Evolutionary conservation across 2,797 vertebrate genomes (phyloP).

Genomic region (Sibirionetta formosa): DNA sequence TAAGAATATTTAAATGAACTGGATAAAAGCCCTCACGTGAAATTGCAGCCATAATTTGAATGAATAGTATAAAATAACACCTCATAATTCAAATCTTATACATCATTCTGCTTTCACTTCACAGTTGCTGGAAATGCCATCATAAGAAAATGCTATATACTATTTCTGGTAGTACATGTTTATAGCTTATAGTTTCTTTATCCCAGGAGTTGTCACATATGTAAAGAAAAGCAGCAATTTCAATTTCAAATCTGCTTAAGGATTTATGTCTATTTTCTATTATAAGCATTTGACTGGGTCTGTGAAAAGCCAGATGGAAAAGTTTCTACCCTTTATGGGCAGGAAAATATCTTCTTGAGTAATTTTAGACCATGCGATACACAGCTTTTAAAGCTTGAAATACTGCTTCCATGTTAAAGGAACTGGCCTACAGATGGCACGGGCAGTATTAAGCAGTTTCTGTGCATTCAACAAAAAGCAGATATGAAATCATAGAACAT

Average conservation of each 20-base stretch:
- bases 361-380: background rate
- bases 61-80: background rate
- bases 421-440: background rate
- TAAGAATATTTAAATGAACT: slow-evolving; percentile 8
- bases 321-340: background rate
- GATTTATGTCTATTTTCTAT: slow-evolving; percentile 22
- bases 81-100: background rate
- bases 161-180: background rate
- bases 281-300: background rate
- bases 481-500: background rate
- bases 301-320: slow-evolving; percentile 21
- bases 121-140: slow-evolving; percentile 51
- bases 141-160: slow-evolving; percentile 1
- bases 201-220: background rate
- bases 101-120: slow-evolving; percentile 25
- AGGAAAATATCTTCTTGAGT: background rate
- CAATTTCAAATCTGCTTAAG: slow-evolving; percentile 18
- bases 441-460: background rate
- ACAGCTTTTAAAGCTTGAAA: background rate
- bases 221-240: slow-evolving; percentile 31
- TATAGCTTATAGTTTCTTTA: slow-evolving; percentile 17
- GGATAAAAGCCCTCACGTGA: background rate
- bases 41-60: slow-evolving; percentile 8
- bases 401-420: background rate
- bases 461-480: background rate